These are phyloP conservation scores for Lamprologus ornatipinnis DNA, from an alignment of 2,113 vertebrate genomes.

Conservation along the genomic window DNA sequence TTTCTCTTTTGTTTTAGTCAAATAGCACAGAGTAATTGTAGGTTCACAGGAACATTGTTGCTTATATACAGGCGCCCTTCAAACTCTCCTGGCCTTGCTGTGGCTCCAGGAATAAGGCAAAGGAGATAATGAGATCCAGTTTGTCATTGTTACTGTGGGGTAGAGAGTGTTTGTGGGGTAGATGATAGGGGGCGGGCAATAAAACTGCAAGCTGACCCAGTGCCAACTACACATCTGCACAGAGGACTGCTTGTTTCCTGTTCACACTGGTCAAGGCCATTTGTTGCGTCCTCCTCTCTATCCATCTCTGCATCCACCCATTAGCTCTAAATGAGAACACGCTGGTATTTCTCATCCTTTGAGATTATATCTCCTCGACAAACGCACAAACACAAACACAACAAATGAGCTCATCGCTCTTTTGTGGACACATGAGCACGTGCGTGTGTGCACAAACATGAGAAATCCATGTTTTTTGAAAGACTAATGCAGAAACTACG, in stretches of 20 bases:
- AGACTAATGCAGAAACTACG: neutral
- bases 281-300: conserved; percentile 7
- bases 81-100: neutral
- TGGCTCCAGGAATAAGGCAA: neutral
- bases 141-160: conserved; percentile 7
- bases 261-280: conserved; percentile 28
- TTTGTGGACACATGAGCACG: neutral
- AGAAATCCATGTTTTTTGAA: neutral
- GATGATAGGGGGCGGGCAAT: neutral
- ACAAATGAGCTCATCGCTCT: neutral
- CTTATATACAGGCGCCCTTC: neutral
- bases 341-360: conserved; percentile 28
- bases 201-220: conserved; percentile 13
- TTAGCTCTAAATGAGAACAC: conserved; percentile 44
- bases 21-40: neutral
- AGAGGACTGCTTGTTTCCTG: conserved; percentile 34
- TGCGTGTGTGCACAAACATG: neutral
- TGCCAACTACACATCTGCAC: conserved; percentile 52
- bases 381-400: neutral
- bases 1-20: neutral
- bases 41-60: neutral
- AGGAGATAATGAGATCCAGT: conserved; percentile 27
- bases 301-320: neutral
- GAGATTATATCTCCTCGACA: conserved; percentile 4
- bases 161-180: neutral